Conservation (phyloP, 2,113 vertebrate species). For the Chrysemys picta region DNA sequence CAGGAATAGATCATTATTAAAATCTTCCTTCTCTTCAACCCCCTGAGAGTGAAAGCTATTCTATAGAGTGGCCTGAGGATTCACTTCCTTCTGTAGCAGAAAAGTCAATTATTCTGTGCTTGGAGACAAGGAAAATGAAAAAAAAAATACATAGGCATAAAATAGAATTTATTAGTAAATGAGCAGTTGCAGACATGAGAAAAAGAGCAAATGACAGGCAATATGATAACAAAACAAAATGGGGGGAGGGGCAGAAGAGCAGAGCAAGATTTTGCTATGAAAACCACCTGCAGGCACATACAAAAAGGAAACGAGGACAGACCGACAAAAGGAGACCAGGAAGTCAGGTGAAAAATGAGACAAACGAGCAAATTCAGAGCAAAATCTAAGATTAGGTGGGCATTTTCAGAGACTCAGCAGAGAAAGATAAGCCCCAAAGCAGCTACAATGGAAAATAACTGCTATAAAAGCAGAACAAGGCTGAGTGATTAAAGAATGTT, state of each 20-base stretch:
- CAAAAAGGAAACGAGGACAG: conserved; percentile 55
- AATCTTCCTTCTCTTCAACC: not conserved
- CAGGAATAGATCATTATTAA: not conserved
- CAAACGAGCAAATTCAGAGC: not conserved
- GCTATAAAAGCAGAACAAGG: conserved; percentile 9
- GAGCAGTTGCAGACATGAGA: conserved; percentile 21
- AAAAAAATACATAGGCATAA: not conserved
- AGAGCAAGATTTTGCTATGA: conserved; percentile 31
- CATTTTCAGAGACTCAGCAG: conserved; percentile 43
- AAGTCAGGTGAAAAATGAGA: not conserved
- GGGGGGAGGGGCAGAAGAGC: conserved; percentile 4
- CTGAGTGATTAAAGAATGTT: not conserved
- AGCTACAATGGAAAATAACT: conserved; percentile 45
- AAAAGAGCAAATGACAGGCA: conserved; percentile 24
- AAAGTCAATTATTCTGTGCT: not conserved
- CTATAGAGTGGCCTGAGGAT: not conserved
- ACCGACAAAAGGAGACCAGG: conserved; percentile 50
- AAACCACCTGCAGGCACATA: conserved; percentile 60
- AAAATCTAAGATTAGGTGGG: conserved; percentile 52
- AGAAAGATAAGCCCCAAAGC: conserved; percentile 33
- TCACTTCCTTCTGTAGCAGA: not conserved
- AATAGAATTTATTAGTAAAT: conserved; percentile 43
- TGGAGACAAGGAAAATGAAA: conserved; percentile 1
- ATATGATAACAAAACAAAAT: conserved; percentile 12
- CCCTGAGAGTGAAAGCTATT: not conserved